These are phyloP conservation scores for Alethe castanea DNA, from an alignment of 2,113 vertebrate species.

Conservation along the genomic window DNA sequence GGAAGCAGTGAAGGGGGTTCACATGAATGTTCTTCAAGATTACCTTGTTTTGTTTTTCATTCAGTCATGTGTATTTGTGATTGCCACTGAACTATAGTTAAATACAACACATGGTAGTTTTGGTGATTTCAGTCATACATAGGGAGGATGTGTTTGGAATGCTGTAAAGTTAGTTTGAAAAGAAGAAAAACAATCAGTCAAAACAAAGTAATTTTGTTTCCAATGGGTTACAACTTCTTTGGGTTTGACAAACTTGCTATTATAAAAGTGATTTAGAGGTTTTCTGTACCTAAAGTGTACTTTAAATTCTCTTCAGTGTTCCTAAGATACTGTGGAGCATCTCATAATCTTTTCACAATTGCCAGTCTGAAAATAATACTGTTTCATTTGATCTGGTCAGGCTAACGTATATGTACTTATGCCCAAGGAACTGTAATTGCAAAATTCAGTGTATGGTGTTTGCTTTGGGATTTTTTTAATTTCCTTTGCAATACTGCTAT, in stretches of 20 bases:
- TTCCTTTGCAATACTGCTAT: neutral
- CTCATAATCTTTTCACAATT: neutral
- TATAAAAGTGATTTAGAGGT: neutral
- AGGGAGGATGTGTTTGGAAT: neutral
- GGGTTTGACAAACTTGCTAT: neutral
- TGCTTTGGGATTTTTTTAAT: neutral
- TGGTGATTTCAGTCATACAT: neutral
- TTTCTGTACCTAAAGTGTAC: neutral
- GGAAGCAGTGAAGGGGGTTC: neutral
- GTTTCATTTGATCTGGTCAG: neutral
- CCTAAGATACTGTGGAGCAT: neutral
- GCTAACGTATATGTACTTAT: neutral
- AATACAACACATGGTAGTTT: neutral
- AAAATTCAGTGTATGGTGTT: neutral
- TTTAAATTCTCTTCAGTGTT: neutral
- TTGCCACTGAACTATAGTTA: neutral
- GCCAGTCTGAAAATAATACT: neutral
- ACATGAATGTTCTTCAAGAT: neutral
- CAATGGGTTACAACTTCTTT: neutral
- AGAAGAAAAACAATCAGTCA: neutral
- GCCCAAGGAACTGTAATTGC: neutral
- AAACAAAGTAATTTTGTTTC: neutral
- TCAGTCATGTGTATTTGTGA: neutral
- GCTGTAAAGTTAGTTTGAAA: neutral
- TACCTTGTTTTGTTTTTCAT: neutral